phyloP scores from a whole-genome alignment of 2,888 invertebrate genomes.

The Diarsia brunnea region DNA sequence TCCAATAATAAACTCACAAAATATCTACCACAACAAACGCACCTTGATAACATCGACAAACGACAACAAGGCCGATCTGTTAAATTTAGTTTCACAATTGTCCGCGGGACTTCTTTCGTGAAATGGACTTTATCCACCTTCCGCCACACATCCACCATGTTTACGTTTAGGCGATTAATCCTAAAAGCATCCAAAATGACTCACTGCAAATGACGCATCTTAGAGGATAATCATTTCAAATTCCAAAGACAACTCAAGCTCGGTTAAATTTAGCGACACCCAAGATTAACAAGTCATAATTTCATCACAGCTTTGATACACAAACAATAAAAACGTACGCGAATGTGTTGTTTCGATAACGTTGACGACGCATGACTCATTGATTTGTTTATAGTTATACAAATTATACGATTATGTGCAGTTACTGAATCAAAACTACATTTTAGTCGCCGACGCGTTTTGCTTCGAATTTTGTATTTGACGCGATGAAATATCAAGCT shows the following conservation, averaged over 20 bases:
- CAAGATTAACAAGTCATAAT: constrained; percentile 2
- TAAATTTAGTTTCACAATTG: no score
- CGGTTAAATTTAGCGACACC: constrained; percentile 1
- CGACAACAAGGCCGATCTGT: no score
- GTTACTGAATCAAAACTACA: constrained; percentile 36
- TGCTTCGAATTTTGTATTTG: background rate
- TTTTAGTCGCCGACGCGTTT: background rate
- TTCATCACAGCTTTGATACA: constrained; percentile 18
- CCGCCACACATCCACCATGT: no score
- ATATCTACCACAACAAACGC: no score
- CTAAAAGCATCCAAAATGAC: background rate
- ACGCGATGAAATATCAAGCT: background rate
- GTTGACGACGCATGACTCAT: constrained; percentile 55
- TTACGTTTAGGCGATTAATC: background rate
- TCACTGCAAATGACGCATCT: background rate
- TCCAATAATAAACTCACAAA: no score
- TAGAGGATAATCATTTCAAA: background rate
- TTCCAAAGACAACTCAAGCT: background rate
- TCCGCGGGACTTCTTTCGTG: no score
- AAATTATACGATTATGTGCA: constrained; percentile 28
- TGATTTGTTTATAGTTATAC: constrained; percentile 46
- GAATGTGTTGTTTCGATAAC: constrained; percentile 31
- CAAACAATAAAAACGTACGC: constrained; percentile 13
- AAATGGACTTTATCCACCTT: no score
- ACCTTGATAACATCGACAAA: no score